Evolutionary conservation across 1,140 invertebrate genomes (phyloP), one percentile per base, ranked within the genome.

Genomic region (Pseudoatta argentina): DNA sequence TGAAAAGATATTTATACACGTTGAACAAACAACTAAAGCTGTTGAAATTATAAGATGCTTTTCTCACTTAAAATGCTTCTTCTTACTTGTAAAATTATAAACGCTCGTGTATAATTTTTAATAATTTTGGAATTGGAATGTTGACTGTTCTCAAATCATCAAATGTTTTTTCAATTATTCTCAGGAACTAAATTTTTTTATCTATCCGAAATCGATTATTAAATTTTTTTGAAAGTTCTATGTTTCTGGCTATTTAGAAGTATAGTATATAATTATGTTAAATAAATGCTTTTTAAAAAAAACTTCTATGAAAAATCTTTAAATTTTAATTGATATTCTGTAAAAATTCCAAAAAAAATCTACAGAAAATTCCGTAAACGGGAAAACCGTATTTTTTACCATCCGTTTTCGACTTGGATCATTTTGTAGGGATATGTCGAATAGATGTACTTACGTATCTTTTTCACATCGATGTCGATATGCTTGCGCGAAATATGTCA

Each of bases 371-470:
- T 67, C 5, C 4, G 6, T 21, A 39, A 1, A 21, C 39, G 10
- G 27, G 4, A 7, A 63, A 16, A n/a, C 16, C 0, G 1, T 27
- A 8, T 66, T 18, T 66, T 18, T 34, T 30, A 2, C 1, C 7
- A 8, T n/a, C 16, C 48, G 18, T 53, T 3, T 5, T 55, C 3
- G 21, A 61, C 2, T 44, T 24, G 7, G n/a, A 24, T 14, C 24
- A 64, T 27, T 27, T 66, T 12, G 6, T 48, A 34, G 5, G 5
- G 30, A 34, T 39, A 1, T 39, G 6, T 34, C 10, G 3, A 21
- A 7, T 7, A 14, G 18, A 59, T 69, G 6, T 44, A 81, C 77
- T 81, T 75, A 83, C 79, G n/a, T 24, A 4, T 10, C 7, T 57
- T 51, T 48, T 66, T 66, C 24, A 66, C 44, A 14, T 51, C 39